These are phyloP conservation scores for Scolopax rusticola DNA, from an alignment of 2,797 vertebrate species.

Conservation along the genomic window DNA sequence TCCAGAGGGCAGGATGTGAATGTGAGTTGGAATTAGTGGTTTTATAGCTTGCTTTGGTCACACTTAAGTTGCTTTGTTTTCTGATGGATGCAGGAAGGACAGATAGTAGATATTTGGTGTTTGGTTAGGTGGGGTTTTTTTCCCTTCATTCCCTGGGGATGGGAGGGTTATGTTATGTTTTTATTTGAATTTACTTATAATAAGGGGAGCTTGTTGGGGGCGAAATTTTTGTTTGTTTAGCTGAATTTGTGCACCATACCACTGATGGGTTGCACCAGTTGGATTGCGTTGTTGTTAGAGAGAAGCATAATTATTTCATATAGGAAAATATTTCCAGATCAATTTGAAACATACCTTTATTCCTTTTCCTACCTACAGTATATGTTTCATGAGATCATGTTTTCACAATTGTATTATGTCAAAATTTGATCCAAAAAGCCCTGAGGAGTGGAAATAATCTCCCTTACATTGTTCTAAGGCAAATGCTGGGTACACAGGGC, in stretches of 20 bases:
- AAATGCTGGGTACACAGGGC: not conserved
- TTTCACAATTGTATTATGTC: conserved; percentile 35
- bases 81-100: not conserved
- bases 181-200: not conserved
- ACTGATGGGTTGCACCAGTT: not conserved
- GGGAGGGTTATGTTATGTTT: not conserved
- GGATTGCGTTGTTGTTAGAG: not conserved
- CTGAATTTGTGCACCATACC: not conserved
- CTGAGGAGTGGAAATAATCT: conserved; percentile 53
- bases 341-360: conserved; percentile 59
- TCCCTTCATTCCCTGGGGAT: not conserved
- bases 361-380: conserved; percentile 56
- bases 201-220: not conserved
- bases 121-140: not conserved
- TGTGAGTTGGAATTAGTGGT: not conserved
- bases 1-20: conserved; percentile 17
- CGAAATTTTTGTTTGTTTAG: not conserved
- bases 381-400: conserved; percentile 53
- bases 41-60: conserved; percentile 44
- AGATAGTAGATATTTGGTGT: not conserved
- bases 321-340: conserved; percentile 57
- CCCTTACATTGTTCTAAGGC: not conserved
- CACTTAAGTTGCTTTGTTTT: conserved; percentile 8
- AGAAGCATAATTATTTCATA: not conserved
- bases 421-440: conserved; percentile 58